Conservation (phyloP, 2,888 invertebrate species). For the Pherbina coryleti region DNA sequence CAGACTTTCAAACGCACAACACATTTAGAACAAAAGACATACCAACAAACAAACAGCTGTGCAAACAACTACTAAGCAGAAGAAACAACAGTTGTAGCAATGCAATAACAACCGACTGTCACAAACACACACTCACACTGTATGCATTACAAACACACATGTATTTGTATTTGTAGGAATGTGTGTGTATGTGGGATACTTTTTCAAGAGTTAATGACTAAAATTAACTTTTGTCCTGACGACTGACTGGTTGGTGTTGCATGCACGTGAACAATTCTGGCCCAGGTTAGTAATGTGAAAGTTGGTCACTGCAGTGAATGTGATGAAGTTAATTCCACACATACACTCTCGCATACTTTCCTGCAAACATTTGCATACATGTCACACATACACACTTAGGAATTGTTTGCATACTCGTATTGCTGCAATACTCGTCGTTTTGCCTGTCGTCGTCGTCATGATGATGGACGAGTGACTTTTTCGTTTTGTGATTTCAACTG, state of each 20-base stretch:
- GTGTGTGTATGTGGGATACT: slow-evolving; percentile 46
- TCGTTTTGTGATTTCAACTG: slow-evolving; percentile 29
- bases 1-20: background rate
- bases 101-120: background rate
- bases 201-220: slow-evolving; percentile 41
- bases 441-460: background rate
- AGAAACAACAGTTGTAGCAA: background rate
- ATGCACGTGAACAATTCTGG: slow-evolving; percentile 7
- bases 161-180: slow-evolving; percentile 28
- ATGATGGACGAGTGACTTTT: slow-evolving; percentile 31
- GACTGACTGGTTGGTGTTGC: background rate
- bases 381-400: background rate
- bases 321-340: slow-evolving; percentile 32
- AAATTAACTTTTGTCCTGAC: slow-evolving; percentile 21
- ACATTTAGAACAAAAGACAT: background rate
- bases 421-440: background rate
- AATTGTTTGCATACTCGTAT: slow-evolving; percentile 18
- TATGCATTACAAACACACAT: background rate
- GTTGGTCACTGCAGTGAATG: background rate
- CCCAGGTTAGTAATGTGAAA: background rate
- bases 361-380: slow-evolving; percentile 17
- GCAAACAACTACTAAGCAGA: slow-evolving; percentile 4
- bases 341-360: slow-evolving; percentile 12
- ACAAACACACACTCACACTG: slow-evolving; percentile 11
- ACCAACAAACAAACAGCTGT: slow-evolving; percentile 7